Percentiles rank a stretch among this genome's conserved stretches.
Evolutionary conservation across 2,888 invertebrate genomes (phyloP).

Genomic region (Acanthosepion lycidas): DNA sequence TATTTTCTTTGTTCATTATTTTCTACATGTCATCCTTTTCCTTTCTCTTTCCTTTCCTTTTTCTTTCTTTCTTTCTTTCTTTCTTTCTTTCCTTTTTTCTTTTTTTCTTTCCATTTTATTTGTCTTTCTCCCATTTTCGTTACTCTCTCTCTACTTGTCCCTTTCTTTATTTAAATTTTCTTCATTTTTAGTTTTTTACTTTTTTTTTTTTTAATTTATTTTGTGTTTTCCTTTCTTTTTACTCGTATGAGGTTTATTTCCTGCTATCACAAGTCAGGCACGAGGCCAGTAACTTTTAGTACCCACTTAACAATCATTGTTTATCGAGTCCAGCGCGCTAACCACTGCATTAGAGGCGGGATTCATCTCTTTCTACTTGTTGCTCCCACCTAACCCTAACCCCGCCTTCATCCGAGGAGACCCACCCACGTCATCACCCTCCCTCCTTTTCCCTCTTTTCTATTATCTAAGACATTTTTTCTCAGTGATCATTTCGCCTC

Average conservation of each 20-base stretch:
- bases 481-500: background rate
- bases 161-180: background rate
- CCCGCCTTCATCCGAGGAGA: conserved; percentile 4
- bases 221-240: background rate
- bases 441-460: background rate
- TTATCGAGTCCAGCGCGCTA: background rate
- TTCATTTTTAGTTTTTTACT: background rate
- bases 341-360: conserved; percentile 11
- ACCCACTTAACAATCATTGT: background rate
- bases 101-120: background rate
- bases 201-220: background rate
- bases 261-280: background rate
- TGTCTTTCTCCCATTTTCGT: background rate
- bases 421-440: conserved; percentile 8
- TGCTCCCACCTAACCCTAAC: background rate
- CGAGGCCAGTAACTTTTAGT: background rate
- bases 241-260: background rate
- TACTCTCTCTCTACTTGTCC: background rate
- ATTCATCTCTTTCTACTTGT: background rate
- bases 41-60: background rate
- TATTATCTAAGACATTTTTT: background rate
- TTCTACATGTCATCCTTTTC: background rate
- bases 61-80: background rate
- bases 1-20: background rate
- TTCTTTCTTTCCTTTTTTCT: background rate